Conservation (phyloP, 2,113 vertebrate genomes). For the Elanus axillaris region DNA sequence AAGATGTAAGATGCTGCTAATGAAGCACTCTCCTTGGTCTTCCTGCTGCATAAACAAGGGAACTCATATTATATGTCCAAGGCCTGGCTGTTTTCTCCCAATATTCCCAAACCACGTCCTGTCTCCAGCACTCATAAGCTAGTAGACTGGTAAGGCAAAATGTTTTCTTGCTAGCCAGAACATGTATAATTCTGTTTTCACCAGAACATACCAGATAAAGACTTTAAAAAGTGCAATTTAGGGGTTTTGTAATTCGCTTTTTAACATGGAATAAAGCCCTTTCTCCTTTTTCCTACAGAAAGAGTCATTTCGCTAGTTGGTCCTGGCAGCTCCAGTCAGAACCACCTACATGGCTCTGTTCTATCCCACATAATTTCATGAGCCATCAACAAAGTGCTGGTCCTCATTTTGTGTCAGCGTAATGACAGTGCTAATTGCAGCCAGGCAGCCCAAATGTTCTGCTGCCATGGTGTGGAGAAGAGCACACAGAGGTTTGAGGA, state of each 20-base stretch:
- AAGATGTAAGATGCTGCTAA: not conserved
- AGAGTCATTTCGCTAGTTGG: not conserved
- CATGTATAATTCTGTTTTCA: not conserved
- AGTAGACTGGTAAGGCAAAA: not conserved
- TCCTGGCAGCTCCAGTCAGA: slow-evolving; percentile 19
- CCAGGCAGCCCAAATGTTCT: not conserved
- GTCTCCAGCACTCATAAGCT: not conserved
- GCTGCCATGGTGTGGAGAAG: fast-evolving
- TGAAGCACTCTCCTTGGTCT: not conserved
- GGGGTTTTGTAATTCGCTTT: not conserved
- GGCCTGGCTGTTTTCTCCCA: not conserved
- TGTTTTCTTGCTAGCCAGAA: not conserved
- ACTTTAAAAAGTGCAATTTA: not conserved
- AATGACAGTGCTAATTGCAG: not conserved
- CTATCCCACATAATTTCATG: not conserved
- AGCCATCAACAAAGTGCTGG: not conserved
- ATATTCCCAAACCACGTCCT: not conserved
- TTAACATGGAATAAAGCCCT: not conserved
- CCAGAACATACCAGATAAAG: not conserved
- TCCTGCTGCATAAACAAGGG: not conserved
- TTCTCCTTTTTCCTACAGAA: not conserved
- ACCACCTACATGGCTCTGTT: not conserved
- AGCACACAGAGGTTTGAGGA: not conserved
- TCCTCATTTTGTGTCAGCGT: not conserved
- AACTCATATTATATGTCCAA: not conserved